These are phyloP conservation scores for Corythornis vintsioides DNA, from an alignment of 2,113 vertebrate species.

Conservation along the genomic window DNA sequence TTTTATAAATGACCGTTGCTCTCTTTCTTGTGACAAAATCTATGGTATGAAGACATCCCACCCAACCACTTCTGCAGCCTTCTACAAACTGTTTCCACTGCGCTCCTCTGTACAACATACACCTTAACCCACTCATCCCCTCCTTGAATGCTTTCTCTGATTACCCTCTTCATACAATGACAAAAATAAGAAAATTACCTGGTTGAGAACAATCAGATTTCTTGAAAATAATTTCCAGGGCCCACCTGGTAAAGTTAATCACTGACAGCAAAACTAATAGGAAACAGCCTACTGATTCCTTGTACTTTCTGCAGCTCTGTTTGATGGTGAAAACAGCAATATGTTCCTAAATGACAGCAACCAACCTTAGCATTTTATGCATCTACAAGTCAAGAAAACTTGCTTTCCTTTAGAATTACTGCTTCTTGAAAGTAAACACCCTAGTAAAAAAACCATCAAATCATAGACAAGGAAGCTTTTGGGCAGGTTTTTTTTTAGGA, in stretches of 20 bases:
- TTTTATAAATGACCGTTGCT: background rate
- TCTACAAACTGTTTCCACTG: background rate
- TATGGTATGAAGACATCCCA: background rate
- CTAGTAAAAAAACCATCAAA: background rate
- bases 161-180: background rate
- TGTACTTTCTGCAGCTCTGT: background rate
- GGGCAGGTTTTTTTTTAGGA: background rate
- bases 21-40: background rate
- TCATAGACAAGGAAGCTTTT: background rate
- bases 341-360: background rate
- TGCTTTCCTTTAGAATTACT: background rate
- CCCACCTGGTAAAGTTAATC: background rate
- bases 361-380: background rate
- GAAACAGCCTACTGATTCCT: background rate
- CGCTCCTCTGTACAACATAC: background rate
- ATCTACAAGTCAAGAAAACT: background rate
- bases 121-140: background rate
- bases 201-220: background rate
- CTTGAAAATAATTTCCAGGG: background rate
- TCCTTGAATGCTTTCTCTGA: background rate
- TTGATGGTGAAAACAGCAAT: background rate
- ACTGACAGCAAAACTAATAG: background rate
- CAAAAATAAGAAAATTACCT: background rate
- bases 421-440: background rate
- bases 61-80: background rate